Conservation (phyloP, 2,113 vertebrate species). For the Festucalex cinctus region DNA sequence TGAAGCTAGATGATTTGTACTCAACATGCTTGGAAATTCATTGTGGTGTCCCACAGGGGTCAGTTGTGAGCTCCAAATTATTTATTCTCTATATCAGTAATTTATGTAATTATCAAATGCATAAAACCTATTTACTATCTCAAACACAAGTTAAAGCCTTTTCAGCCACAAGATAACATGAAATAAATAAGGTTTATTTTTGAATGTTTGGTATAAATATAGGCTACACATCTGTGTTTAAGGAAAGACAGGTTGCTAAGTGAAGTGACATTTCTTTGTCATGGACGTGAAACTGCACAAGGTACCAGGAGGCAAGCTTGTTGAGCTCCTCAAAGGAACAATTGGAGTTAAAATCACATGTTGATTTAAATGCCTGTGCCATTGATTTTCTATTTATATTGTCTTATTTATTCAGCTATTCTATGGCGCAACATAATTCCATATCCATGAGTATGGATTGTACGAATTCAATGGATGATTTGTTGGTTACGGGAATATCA, state of each 20-base stretch:
- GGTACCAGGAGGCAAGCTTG: neutral
- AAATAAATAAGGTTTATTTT: no score
- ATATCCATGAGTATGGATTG: conserved; percentile 60
- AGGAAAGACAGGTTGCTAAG: neutral
- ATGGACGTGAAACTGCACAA: neutral
- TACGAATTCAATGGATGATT: conserved; percentile 42
- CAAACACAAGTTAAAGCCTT: no score
- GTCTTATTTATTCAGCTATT: conserved; percentile 48
- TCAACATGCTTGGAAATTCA: no score
- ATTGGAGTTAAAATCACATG: conserved; percentile 26
- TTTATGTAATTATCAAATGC: no score
- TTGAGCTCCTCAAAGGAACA: neutral
- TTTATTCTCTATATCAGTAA: no score
- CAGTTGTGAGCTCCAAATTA: no score
- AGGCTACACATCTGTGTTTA: no score
- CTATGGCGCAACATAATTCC: conserved; percentile 50
- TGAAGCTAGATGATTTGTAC: no score
- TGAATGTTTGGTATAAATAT: no score
- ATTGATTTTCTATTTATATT: conserved; percentile 27
- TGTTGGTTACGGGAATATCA: conserved; percentile 49
- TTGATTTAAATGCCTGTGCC: conserved; percentile 24
- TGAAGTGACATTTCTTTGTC: neutral
- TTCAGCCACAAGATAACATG: no score
- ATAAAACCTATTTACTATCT: no score
- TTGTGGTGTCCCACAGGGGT: no score